Evolutionary conservation across 2,113 vertebrate genomes (phyloP), one percentile per base, ranked within the genome.

Genomic region (Serilophus lunatus): DNA sequence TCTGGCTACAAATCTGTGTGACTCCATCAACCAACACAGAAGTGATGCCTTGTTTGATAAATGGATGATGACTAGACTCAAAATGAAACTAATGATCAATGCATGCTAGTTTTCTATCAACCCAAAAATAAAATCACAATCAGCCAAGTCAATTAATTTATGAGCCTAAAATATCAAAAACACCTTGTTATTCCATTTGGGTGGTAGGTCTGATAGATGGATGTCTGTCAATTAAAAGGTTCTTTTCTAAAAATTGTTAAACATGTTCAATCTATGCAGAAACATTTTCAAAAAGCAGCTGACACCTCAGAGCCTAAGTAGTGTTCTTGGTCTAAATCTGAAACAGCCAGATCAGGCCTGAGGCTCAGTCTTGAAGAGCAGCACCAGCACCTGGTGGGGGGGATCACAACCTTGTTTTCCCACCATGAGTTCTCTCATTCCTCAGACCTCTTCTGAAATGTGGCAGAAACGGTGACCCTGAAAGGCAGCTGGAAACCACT

Each of bases 41-140:
- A 71, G 20, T 36, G 64, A 88, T 82, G 80, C 31, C 31, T 84
- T 53, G 28, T 61, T 74, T 84, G 65, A 91, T 74, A 88, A 94
- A 88, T 10, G 10, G 49, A 77, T 84, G 44, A 87, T 54, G 70
- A 63, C 54, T 87, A 66, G 51, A 81, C 29, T 87, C 42, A 90
- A 96, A 93, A 90, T 57, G 29, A 96, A 94, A 89, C 40, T 84
- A 92, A 88, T 1, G 1, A 33, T 94, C 80, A 84, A 75, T 45
- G 38, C 50, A 10, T 82, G 45, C 33, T 82, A 42, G 5, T 49
- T 93, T 94, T 82, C 80, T 69, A 81, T 51, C 63, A 77, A 61
- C 18, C 25, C 10, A 42, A 42, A 70, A 83, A 66, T 31, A 50
- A 90, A 50, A 29, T 81, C n/a, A 42, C 26, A 35, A 71, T 69